phyloP scores from a whole-genome alignment of 2,888 invertebrate genomes.

The Drosophila prostipennis region DNA sequence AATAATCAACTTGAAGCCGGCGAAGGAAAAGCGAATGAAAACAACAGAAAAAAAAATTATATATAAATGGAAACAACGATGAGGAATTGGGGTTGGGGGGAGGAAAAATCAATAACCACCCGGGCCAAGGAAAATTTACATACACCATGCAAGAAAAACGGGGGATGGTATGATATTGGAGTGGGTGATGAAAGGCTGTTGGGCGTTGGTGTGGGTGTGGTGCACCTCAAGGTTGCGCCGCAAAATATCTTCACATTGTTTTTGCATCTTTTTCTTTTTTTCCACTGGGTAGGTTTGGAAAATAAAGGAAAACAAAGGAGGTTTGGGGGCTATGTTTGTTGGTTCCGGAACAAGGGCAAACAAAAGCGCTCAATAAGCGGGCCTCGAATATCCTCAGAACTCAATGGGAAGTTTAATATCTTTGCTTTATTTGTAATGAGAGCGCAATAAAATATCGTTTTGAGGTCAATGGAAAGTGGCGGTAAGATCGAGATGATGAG shows the following conservation, averaged over 20 bases:
- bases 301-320: constrained; percentile 3
- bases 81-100: neutral
- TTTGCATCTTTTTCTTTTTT: constrained; percentile 2
- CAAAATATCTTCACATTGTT: constrained; percentile 41
- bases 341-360: constrained; percentile 62
- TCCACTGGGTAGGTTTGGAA: neutral
- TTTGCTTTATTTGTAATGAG: constrained; percentile 6
- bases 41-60: constrained; percentile 12
- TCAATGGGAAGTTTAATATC: constrained; percentile 35
- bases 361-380: constrained; percentile 56
- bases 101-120: constrained; percentile 73
- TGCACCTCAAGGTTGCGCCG: constrained; percentile 50
- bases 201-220: constrained; percentile 3
- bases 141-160: constrained; percentile 5
- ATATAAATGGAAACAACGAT: neutral
- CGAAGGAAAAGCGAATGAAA: constrained; percentile 19
- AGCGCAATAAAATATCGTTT: constrained; percentile 1
- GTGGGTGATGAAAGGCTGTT: constrained; percentile 7
- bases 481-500: neutral
- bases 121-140: constrained; percentile 54
- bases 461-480: constrained; percentile 14
- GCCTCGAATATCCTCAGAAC: constrained; percentile 29
- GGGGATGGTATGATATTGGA: constrained; percentile 9
- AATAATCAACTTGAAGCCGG: constrained; percentile 61
- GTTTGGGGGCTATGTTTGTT: constrained; percentile 34